phyloP scores from a whole-genome alignment of 2,888 invertebrate genomes.

The Lottia scabra region DNA sequence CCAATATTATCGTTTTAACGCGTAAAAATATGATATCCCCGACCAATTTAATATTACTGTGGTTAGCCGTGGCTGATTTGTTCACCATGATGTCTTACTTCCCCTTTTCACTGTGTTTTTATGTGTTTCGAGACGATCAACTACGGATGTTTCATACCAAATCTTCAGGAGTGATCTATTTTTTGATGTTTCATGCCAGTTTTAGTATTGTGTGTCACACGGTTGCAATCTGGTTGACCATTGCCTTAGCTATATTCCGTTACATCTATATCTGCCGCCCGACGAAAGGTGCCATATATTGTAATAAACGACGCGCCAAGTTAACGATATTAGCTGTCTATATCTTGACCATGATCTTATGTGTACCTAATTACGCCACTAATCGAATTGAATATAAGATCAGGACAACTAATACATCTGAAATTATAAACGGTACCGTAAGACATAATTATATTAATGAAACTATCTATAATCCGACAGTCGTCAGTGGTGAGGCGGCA shows the following conservation, averaged over 20 bases:
- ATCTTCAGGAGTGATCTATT: constrained; percentile 68
- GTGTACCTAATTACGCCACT: constrained; percentile 86
- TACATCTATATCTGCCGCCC: constrained; percentile 81
- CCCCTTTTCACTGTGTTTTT: constrained; percentile 84
- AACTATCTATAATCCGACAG: neutral
- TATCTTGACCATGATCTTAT: constrained; percentile 86
- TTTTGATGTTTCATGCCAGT: constrained; percentile 82
- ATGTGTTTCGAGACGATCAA: constrained; percentile 51
- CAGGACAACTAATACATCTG: neutral
- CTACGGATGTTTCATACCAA: constrained; percentile 50
- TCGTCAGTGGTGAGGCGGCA: neutral
- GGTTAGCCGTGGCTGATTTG: constrained; percentile 87
- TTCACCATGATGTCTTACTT: constrained; percentile 92
- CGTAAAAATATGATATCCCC: constrained; percentile 90
- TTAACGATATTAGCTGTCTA: constrained; percentile 84
- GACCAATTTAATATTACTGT: constrained; percentile 89
- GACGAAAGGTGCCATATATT: constrained; percentile 84
- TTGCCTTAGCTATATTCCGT: constrained; percentile 92
- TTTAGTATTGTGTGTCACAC: constrained; percentile 90
- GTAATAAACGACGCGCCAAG: constrained; percentile 83
- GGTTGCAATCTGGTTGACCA: constrained; percentile 92
- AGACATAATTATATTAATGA: neutral
- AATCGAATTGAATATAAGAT: constrained; percentile 70
- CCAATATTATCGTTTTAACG: constrained; percentile 91
- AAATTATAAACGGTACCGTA: neutral